Evolutionary conservation across 2,113 vertebrate genomes (phyloP).

Genomic region (Eulemur macaco): DNA sequence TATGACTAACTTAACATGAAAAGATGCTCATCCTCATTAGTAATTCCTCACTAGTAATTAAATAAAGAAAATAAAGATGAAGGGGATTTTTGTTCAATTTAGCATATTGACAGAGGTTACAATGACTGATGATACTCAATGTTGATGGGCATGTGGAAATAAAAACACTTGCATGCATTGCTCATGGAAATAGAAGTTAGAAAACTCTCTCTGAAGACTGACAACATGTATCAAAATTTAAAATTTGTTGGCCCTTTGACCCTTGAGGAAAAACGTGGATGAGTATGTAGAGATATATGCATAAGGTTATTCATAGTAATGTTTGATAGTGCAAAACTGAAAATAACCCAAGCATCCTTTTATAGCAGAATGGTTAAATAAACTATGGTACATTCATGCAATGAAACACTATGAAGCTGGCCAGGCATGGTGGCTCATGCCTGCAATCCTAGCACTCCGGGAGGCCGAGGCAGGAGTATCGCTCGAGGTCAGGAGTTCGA

Average conservation of each 20-base stretch:
- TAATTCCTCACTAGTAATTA: conserved; percentile 25
- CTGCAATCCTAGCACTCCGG: no score
- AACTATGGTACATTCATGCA: not conserved
- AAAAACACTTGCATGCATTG: not conserved
- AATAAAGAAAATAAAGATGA: conserved; percentile 6
- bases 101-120: not conserved
- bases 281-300: not conserved
- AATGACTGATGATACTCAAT: not conserved
- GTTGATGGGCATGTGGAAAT: not conserved
- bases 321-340: conserved; percentile 31
- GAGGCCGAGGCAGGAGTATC: no score
- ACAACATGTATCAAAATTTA: not conserved
- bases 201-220: not conserved
- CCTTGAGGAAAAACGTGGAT: not conserved
- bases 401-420: not conserved
- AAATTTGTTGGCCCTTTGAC: not conserved
- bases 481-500: no score
- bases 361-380: conserved; percentile 20
- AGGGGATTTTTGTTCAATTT: not conserved
- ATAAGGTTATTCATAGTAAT: not conserved
- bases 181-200: not conserved
- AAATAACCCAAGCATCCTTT: not conserved
- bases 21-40: not conserved
- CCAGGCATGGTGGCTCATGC: no score
- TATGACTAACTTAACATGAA: not conserved